Evolutionary conservation across 1,140 invertebrate species (phyloP).

Genomic region (Bursaphelenchus mucronatus): DNA sequence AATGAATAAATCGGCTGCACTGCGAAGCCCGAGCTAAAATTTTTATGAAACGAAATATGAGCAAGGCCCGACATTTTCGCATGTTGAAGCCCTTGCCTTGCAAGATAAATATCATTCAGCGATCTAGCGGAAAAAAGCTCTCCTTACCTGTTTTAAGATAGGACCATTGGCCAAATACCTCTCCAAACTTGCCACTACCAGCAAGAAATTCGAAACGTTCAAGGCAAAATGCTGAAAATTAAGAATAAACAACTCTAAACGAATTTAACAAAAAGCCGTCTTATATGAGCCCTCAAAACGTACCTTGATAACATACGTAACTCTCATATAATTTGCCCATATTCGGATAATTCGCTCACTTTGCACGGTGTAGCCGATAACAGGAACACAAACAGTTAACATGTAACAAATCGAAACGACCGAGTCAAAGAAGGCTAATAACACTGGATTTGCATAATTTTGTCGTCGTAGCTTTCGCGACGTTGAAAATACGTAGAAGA

Average conservation of each 20-base stretch:
- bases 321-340: constrained; percentile 48
- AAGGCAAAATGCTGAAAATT: constrained; percentile 44
- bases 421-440: constrained; percentile 45
- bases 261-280: background rate
- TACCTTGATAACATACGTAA: constrained; percentile 50
- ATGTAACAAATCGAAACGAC: constrained; percentile 45
- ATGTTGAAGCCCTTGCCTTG: too few species aligned
- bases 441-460: constrained; percentile 53
- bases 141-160: constrained; percentile 29
- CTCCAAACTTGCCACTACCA: constrained; percentile 47
- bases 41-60: too few species aligned
- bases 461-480: constrained; percentile 52
- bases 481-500: constrained; percentile 55
- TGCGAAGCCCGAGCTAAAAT: too few species aligned
- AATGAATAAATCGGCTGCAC: too few species aligned
- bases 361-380: constrained; percentile 32
- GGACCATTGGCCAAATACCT: constrained; percentile 51
- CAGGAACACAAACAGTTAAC: constrained; percentile 44
- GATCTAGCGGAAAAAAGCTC: too few species aligned
- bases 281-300: background rate
- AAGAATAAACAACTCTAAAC: background rate
- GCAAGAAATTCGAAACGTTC: constrained; percentile 50
- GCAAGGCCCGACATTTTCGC: too few species aligned
- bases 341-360: constrained; percentile 16
- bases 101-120: too few species aligned